A percentile compares a stretch with the other conserved stretches of the same genome.
Evolutionary conservation across 2,888 invertebrate genomes (phyloP).

Genomic region (Thecophora atra): DNA sequence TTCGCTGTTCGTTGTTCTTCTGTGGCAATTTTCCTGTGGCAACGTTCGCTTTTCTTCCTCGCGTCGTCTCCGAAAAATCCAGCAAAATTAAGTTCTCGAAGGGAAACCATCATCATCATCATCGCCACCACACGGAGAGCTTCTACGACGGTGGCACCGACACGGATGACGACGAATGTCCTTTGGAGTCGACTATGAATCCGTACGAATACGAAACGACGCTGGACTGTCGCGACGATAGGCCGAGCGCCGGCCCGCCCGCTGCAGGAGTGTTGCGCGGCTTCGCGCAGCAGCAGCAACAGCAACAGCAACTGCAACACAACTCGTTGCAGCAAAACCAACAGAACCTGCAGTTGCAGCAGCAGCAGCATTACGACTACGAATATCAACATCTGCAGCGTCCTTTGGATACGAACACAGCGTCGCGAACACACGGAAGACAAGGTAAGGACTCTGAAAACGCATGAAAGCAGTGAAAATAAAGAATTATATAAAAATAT

Average conservation of each 20-base stretch:
- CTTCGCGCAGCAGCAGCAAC: conserved; percentile 29
- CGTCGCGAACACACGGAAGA: conserved; percentile 63
- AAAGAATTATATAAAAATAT: neutral
- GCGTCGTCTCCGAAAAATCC: conserved; percentile 46
- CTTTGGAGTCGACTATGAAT: conserved; percentile 65
- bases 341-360: conserved; percentile 58
- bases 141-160: conserved; percentile 65
- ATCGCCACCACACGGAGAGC: conserved; percentile 64
- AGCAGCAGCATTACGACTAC: conserved; percentile 59
- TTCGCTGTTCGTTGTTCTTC: neutral
- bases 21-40: conserved; percentile 18
- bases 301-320: conserved; percentile 37
- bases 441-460: conserved; percentile 56
- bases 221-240: conserved; percentile 65
- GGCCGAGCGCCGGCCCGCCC: conserved; percentile 53
- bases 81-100: conserved; percentile 65
- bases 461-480: neutral
- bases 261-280: conserved; percentile 35
- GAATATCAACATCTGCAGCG: conserved; percentile 61
- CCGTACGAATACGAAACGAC: conserved; percentile 67
- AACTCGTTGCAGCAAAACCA: conserved; percentile 60
- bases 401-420: conserved; percentile 57
- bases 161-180: conserved; percentile 65
- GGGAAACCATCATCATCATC: conserved; percentile 59
- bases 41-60: neutral